Base-by-base conservation (phyloP, 2,113 vertebrate species). In the Protomyctophum bolini region DNA sequence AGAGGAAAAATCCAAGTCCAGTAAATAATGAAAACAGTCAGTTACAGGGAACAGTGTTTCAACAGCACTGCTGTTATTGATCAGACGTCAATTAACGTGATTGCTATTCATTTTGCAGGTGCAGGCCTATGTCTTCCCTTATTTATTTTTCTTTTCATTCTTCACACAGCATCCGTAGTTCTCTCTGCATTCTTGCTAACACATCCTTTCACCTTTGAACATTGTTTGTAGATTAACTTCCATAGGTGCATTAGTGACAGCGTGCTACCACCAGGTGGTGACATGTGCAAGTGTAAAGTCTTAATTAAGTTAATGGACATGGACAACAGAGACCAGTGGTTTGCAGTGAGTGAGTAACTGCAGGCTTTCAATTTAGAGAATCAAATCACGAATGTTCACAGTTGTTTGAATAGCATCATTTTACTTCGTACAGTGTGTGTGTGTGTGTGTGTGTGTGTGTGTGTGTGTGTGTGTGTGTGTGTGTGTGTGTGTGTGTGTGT, bases 251-350 rank as follows among this genome's bases (percentile, higher is more conserved):
- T 70, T 73, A 91, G 76, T 91, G 86, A 88, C 87, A 72, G 66
- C 15, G 58, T 68, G 65, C 84, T 74, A 81, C 93, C 93, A 94
- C 85, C 85, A 94, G 92, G 90, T 91, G 92, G 92, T 91, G 93
- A 86, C 90, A 94, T 85, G 87, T 65, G 79, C 91, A 89, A 93
- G 83, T 86, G 77, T 73, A 91, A 92, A 63, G 69, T 68, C 83
- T 64, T 87, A 90, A 92, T 93, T 93, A 91, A 78, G 66, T 73
- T 79, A 86, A 91, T 89, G 63, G 82, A 54, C 12, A 51, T 63
- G 68, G 65, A 71, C 60, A 77, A 72, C 56, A 74, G 66, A 48
- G 61, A 4, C 33, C 58, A 49, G 41, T 21, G 1, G 14, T 10
- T 10, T 71, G 11, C 29, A 41, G 21, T 57, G 59, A 70, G 46